phyloP scores from a whole-genome alignment of 2,797 vertebrate genomes.

The Varecia variegata region DNA sequence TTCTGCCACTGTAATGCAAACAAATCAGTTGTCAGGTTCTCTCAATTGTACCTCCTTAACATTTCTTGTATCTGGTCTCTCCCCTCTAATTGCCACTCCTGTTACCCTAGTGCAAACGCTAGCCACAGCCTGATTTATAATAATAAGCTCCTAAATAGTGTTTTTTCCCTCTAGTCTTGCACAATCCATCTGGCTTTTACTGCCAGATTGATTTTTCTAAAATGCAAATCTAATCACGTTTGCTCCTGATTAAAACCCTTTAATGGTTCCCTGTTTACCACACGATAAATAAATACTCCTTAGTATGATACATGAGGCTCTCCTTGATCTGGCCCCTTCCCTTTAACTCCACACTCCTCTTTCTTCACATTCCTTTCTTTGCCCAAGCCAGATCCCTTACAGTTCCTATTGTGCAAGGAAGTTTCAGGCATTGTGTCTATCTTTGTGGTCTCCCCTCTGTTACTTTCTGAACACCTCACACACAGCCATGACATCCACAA shows the following conservation, averaged over 20 bases:
- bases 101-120: not conserved
- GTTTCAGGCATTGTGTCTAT: not conserved
- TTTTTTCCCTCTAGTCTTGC: slow-evolving; percentile 33
- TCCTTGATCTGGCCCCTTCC: not conserved
- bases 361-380: not conserved
- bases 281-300: slow-evolving; percentile 54
- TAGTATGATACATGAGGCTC: not conserved
- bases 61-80: not conserved
- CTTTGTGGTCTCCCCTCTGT: not conserved
- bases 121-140: slow-evolving; percentile 47
- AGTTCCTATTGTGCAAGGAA: not conserved
- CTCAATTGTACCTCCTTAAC: not conserved
- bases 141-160: slow-evolving; percentile 45
- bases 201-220: slow-evolving; percentile 66
- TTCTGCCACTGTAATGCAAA: not conserved
- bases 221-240: slow-evolving; percentile 72
- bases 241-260: slow-evolving; percentile 68
- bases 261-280: slow-evolving; percentile 55
- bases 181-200: slow-evolving; percentile 65
- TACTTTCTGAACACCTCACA: not conserved
- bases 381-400: accelerated
- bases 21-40: not conserved
- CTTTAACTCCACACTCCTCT: not conserved
- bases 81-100: not conserved
- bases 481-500: not conserved